Conservation (phyloP, 2,113 vertebrate species). For the Corythornis madagascariensis region DNA sequence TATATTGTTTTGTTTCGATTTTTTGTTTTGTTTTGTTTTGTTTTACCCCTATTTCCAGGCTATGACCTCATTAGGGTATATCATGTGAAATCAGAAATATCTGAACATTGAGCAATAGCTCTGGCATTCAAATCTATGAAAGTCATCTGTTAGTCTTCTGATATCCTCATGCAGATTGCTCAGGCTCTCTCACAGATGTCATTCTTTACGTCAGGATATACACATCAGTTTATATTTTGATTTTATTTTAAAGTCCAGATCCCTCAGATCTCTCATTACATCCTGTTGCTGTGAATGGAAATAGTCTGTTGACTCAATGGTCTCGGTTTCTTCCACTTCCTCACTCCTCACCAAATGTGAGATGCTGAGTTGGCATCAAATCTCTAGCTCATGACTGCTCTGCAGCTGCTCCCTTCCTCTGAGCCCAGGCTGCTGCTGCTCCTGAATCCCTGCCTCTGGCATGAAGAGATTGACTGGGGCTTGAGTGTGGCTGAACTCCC, state of each 20-base stretch:
- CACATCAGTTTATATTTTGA: constrained; percentile 29
- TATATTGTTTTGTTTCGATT: background rate
- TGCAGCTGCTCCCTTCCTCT: background rate
- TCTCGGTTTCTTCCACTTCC: constrained; percentile 33
- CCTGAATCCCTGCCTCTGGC: background rate
- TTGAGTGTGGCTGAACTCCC: background rate
- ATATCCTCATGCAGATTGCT: constrained; percentile 22
- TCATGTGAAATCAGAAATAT: constrained; percentile 47
- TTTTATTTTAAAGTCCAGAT: background rate
- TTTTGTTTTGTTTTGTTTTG: background rate
- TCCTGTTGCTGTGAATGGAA: constrained; percentile 6
- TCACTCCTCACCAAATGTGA: background rate
- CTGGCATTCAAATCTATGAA: constrained; percentile 35
- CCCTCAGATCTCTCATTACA: constrained; percentile 41
- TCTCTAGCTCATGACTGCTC: background rate
- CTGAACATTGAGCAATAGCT: constrained; percentile 28
- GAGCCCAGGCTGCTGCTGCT: background rate
- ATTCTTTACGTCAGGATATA: constrained; percentile 28
- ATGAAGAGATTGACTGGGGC: background rate
- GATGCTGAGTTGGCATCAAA: background rate
- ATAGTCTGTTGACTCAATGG: background rate
- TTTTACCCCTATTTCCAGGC: background rate
- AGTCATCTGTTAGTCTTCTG: constrained; percentile 36
- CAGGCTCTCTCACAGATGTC: constrained; percentile 1
- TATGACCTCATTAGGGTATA: constrained; percentile 34